phyloP scores from a whole-genome alignment of 2,888 invertebrate genomes.

The Drosophila atroscutellata region DNA sequence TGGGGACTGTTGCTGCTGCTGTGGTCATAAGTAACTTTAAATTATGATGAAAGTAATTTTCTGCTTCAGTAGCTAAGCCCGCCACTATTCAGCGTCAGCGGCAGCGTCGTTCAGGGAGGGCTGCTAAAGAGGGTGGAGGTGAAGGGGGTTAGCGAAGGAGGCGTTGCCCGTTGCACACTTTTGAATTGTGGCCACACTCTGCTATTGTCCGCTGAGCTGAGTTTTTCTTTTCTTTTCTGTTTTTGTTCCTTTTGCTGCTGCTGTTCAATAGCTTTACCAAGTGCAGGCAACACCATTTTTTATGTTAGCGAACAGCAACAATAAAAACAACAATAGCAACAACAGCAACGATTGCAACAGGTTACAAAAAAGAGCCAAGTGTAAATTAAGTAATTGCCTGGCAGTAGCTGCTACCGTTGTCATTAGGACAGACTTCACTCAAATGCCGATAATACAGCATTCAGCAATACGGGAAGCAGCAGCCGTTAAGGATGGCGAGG shows the following conservation, averaged over 20 bases:
- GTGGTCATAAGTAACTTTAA: slow-evolving; percentile 78
- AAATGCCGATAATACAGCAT: slow-evolving; percentile 46
- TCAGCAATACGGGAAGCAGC: slow-evolving; percentile 40
- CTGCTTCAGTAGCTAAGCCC: slow-evolving; percentile 81
- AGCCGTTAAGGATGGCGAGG: neutral
- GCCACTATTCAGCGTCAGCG: slow-evolving; percentile 56
- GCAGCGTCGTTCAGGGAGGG: slow-evolving; percentile 13
- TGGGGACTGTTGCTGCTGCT: slow-evolving; percentile 16
- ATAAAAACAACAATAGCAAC: slow-evolving; percentile 15
- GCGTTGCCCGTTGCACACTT: slow-evolving; percentile 55
- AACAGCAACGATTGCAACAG: slow-evolving; percentile 15
- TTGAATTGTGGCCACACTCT: slow-evolving; percentile 61
- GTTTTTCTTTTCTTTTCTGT: slow-evolving; percentile 21
- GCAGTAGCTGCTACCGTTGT: slow-evolving; percentile 76
- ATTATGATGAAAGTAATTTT: slow-evolving; percentile 84
- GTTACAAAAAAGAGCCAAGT: slow-evolving; percentile 58
- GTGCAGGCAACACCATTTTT: slow-evolving; percentile 41
- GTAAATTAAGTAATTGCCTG: slow-evolving; percentile 75
- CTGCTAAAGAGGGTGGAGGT: neutral
- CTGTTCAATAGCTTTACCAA: slow-evolving; percentile 54
- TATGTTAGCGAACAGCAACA: slow-evolving; percentile 40
- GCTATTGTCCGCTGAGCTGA: slow-evolving; percentile 48
- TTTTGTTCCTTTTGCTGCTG: slow-evolving; percentile 7
- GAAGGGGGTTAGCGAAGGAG: slow-evolving; percentile 10
- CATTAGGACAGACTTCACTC: slow-evolving; percentile 69